phyloP scores from a whole-genome alignment of 2,888 invertebrate genomes.

The Drosophila incognita region DNA sequence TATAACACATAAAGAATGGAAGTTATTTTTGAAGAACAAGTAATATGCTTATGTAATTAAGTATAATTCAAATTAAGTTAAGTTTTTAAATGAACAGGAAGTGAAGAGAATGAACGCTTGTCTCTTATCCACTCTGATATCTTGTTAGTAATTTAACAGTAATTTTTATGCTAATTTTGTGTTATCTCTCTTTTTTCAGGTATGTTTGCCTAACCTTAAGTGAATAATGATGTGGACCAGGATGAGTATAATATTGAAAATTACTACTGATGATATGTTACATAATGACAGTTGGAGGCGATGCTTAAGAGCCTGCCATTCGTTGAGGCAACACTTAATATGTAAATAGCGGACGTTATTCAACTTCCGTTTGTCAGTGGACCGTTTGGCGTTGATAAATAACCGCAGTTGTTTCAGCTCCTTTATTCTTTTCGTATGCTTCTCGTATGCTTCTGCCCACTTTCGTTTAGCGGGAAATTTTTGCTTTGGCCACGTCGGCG shows the following conservation, averaged over 20 bases:
- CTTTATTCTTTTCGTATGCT: slow-evolving; percentile 7
- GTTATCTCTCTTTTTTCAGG: slow-evolving; percentile 41
- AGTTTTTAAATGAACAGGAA: background rate
- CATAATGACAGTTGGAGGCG: background rate
- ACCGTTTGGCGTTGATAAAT: slow-evolving; percentile 36
- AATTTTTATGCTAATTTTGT: slow-evolving; percentile 1
- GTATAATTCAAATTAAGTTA: background rate
- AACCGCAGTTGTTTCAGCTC: slow-evolving; percentile 19
- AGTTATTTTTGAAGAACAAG: too few relatives aligned
- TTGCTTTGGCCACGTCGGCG: slow-evolving; percentile 32
- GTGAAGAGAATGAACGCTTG: background rate
- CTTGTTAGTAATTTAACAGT: background rate
- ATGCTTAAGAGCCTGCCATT: background rate
- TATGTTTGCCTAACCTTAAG: slow-evolving; percentile 3
- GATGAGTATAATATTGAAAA: slow-evolving; percentile 43
- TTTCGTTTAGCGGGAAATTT: slow-evolving; percentile 34
- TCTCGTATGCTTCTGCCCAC: slow-evolving; percentile 15
- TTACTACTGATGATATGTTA: background rate
- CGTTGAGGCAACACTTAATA: slow-evolving; percentile 27
- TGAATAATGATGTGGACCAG: background rate
- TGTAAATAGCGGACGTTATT: slow-evolving; percentile 37
- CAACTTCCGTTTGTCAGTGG: slow-evolving; percentile 34
- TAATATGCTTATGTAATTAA: too few relatives aligned
- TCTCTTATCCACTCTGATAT: background rate
- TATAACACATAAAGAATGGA: background rate